Evolutionary conservation across 2,888 invertebrate species (phyloP).

Genomic region (Platycnemis pennipes): DNA sequence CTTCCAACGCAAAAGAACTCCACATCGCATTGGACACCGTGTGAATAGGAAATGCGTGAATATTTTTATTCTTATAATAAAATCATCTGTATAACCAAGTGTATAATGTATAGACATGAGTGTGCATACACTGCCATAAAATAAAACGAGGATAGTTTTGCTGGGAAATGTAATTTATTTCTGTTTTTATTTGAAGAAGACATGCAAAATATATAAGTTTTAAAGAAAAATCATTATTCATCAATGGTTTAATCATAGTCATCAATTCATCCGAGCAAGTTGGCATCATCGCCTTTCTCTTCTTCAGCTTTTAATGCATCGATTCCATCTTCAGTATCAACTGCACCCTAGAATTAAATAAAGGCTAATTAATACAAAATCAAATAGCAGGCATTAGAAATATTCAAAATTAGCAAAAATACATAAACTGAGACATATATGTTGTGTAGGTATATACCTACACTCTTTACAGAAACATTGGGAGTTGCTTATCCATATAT

Average conservation of each 20-base stretch:
- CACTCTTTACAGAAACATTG: too few species aligned
- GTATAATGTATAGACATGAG: too few species aligned
- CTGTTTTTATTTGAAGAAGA: neutral
- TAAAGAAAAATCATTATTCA: constrained; percentile 6
- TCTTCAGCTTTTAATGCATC: constrained; percentile 53
- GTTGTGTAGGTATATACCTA: too few species aligned
- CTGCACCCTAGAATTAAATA: constrained; percentile 13
- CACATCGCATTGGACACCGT: too few species aligned
- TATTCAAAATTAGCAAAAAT: too few species aligned
- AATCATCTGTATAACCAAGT: too few species aligned
- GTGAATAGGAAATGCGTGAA: too few species aligned
- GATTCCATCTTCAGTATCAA: constrained; percentile 63
- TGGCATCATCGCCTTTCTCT: constrained; percentile 19
- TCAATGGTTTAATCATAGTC: too few species aligned
- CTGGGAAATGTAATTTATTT: neutral
- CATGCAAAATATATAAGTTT: neutral
- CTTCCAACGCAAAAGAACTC: too few species aligned
- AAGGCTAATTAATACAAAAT: neutral
- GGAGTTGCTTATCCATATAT: too few species aligned
- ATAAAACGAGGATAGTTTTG: neutral
- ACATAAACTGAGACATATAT: neutral
- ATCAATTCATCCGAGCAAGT: constrained; percentile 35
- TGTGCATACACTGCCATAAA: neutral
- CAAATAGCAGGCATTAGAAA: neutral
- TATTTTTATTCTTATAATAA: too few species aligned